These are phyloP conservation scores for Eumacrocentrus americanus DNA, from an alignment of 2,888 invertebrate genomes.

Conservation along the genomic window DNA sequence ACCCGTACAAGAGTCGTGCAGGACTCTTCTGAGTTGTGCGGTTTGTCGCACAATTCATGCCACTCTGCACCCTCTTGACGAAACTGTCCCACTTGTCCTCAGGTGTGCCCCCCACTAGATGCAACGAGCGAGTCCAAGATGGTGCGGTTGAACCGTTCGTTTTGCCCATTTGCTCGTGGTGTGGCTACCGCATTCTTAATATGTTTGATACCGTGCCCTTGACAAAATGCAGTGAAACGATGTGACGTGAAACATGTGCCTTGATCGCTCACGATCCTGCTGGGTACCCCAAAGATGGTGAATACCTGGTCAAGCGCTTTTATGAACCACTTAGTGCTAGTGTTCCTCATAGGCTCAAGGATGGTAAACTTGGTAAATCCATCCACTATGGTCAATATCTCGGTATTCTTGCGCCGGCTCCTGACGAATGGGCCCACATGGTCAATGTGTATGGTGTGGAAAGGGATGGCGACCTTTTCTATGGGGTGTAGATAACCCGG, in stretches of 20 bases:
- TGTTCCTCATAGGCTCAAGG: slow-evolving; percentile 45
- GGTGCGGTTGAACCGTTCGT: slow-evolving; percentile 48
- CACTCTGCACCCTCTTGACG: slow-evolving; percentile 36
- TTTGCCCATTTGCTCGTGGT: slow-evolving; percentile 54
- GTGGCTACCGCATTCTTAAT: slow-evolving; percentile 46
- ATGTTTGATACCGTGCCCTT: slow-evolving; percentile 44
- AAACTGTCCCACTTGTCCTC: slow-evolving; percentile 40
- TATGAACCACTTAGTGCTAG: slow-evolving; percentile 43
- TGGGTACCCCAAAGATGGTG: slow-evolving; percentile 43
- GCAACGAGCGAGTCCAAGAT: slow-evolving; percentile 42
- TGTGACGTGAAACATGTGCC: slow-evolving; percentile 53
- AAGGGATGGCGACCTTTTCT: slow-evolving; percentile 51
- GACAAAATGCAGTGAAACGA: slow-evolving; percentile 49
- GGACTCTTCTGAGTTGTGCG: slow-evolving; percentile 31
- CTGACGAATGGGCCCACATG: slow-evolving; percentile 57
- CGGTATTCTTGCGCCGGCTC: slow-evolving; percentile 44
- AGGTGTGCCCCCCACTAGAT: slow-evolving; percentile 32
- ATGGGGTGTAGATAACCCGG: slow-evolving; percentile 56
- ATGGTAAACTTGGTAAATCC: slow-evolving; percentile 54
- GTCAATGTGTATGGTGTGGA: slow-evolving; percentile 57
- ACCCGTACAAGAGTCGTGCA: slow-evolving; percentile 32
- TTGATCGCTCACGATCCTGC: slow-evolving; percentile 49
- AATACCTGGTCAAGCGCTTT: slow-evolving; percentile 44
- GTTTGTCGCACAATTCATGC: slow-evolving; percentile 39
- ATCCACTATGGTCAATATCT: slow-evolving; percentile 51